Conservation (phyloP, 64 coral and sea anemone species). For the Montipora capricornis region DNA sequence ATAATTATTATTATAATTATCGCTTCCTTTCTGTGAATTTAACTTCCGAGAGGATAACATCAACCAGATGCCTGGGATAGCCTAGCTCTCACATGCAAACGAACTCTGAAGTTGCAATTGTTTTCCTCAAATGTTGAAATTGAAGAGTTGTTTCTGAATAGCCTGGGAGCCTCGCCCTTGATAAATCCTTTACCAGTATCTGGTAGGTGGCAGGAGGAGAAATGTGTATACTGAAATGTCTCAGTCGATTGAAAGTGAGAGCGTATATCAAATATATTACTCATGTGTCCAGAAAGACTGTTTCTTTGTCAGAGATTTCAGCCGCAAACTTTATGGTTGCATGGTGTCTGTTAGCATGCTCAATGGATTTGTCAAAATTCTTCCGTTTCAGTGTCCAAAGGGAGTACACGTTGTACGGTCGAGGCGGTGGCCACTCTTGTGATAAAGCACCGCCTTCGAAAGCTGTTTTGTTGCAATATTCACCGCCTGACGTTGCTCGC, state of each 20-base stretch:
- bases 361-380: too few species aligned
- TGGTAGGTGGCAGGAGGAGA: background rate
- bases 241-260: conserved; percentile 25
- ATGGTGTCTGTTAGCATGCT: too few species aligned
- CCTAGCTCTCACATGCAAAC: background rate
- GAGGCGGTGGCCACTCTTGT: too few species aligned
- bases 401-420: too few species aligned
- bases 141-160: conserved; percentile 26
- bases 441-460: too few species aligned
- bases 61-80: background rate
- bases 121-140: background rate
- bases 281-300: too few species aligned
- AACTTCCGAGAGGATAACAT: background rate
- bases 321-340: too few species aligned
- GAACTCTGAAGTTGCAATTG: background rate
- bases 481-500: too few species aligned
- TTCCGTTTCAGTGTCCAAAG: too few species aligned
- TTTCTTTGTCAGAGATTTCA: too few species aligned
- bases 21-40: background rate
- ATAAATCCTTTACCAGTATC: background rate
- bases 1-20: too few species aligned
- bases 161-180: background rate
- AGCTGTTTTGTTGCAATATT: too few species aligned
- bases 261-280: background rate
- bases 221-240: conserved; percentile 13